phyloP scores from a whole-genome alignment of 1,140 invertebrate genomes.

The Cydia fagiglandana region DNA sequence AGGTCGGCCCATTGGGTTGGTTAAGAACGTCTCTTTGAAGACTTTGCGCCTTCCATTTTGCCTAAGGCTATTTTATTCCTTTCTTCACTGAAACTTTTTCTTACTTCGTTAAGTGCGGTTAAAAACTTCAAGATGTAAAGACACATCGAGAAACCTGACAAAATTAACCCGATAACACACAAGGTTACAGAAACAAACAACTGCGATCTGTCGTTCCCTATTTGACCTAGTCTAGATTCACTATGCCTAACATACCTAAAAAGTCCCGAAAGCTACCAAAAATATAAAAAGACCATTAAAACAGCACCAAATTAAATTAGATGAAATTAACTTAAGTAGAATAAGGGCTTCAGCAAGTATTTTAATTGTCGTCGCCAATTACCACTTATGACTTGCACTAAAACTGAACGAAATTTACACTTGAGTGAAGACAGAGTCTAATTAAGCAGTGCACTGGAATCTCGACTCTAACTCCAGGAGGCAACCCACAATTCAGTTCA shows the following conservation, averaged over 20 bases:
- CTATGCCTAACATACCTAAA: neutral
- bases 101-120: no score
- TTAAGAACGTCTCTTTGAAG: no score
- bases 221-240: neutral
- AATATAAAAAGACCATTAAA: neutral
- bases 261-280: neutral
- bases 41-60: no score
- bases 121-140: no score
- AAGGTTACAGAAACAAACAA: no score
- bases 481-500: conserved; percentile 33
- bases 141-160: no score
- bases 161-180: no score
- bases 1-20: no score
- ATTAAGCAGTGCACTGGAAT: conserved; percentile 42
- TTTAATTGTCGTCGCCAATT: conserved; percentile 16
- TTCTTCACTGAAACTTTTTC: no score
- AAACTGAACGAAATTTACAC: conserved; percentile 47
- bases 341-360: conserved; percentile 17
- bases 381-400: conserved; percentile 39
- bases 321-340: neutral
- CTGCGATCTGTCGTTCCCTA: no score
- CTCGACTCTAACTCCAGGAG: conserved; percentile 36
- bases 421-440: conserved; percentile 43
- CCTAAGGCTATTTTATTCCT: no score
- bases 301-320: no score